phyloP scores from a whole-genome alignment of 2,113 vertebrate genomes.

The Sisor rabdophorus region DNA sequence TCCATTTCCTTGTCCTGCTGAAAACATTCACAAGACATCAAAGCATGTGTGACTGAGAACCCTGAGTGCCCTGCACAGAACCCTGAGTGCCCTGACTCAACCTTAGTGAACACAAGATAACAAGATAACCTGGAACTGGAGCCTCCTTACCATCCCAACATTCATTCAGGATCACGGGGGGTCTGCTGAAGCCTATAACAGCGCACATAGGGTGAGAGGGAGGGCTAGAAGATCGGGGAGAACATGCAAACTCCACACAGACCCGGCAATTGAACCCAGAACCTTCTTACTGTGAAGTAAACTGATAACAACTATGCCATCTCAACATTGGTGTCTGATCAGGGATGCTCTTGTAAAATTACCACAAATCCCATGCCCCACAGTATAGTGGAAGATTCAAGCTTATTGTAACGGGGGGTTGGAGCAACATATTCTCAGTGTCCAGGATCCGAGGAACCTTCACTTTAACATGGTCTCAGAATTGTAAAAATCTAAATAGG shows the following conservation, averaged over 20 bases:
- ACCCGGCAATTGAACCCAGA: too few relatives aligned
- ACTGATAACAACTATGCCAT: too few relatives aligned
- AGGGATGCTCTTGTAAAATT: neutral
- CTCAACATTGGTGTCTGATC: neutral
- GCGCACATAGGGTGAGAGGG: too few relatives aligned
- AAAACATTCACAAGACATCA: neutral
- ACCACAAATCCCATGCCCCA: neutral
- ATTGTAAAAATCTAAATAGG: too few relatives aligned
- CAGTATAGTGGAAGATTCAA: neutral
- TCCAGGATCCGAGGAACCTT: neutral
- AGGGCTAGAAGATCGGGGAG: too few relatives aligned
- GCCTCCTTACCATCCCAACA: too few relatives aligned
- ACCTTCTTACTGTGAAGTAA: too few relatives aligned
- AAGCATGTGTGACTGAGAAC: neutral
- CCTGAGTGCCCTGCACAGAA: neutral
- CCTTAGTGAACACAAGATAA: neutral
- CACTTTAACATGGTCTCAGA: neutral
- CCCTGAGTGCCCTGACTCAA: neutral
- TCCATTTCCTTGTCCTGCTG: conserved; percentile 3
- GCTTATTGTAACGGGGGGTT: neutral
- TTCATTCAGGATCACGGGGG: too few relatives aligned
- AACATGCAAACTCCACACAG: too few relatives aligned
- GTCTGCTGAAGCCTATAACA: too few relatives aligned
- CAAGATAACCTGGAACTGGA: neutral
- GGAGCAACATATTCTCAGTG: neutral